Evolutionary conservation across 2,797 vertebrate genomes (phyloP), one percentile per base, ranked within the genome.

Genomic region (Corythornis leucogaster): DNA sequence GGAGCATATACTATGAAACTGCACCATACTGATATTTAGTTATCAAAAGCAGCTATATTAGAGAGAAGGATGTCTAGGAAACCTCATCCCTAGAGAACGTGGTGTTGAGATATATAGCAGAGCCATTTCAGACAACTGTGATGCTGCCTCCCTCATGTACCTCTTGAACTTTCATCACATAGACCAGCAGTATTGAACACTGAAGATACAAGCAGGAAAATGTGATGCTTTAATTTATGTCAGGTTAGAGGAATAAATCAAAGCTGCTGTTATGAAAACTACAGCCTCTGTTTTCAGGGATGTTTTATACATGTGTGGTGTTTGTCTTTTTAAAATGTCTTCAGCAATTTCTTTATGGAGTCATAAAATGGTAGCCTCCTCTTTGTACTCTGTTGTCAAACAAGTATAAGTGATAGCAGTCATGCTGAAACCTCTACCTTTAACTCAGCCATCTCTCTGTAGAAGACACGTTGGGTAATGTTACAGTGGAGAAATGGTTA

Each of bases 21-120:
- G 96, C 69, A 85, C 67, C n/a, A 58, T 90, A 66, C 93, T 82
- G 96, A 95, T 98, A 97, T 96, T 97, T 97, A 97, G 98, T 98
- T 97, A 97, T 96, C 96, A 90, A 95, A 97, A 97, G 94, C 94
- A 96, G 96, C 96, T 97, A 94, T 94, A 96, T 96, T 92, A 90
- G 92, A 96, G 92, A 95, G 77, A 93, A 89, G 55, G 77, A 90
- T 89, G 85, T 93, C 92, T 79, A 88, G 89, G 92, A 92, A 96
- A 88, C 16, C 50, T 73, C 28, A 87, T 91, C 96, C 85, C 96
- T 80, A 31, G 96, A 96, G 97, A 92, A 94, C 30, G 15, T 43
- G 59, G 59, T 67, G 93, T 74, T 79, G 90, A 95, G 71, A 90
- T 92, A 92, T 63, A 88, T 80, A 94, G 92, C 84, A 94, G 77